These are phyloP conservation scores for Nymphicus hollandicus DNA, from an alignment of 2,113 vertebrate species.

Conservation along the genomic window DNA sequence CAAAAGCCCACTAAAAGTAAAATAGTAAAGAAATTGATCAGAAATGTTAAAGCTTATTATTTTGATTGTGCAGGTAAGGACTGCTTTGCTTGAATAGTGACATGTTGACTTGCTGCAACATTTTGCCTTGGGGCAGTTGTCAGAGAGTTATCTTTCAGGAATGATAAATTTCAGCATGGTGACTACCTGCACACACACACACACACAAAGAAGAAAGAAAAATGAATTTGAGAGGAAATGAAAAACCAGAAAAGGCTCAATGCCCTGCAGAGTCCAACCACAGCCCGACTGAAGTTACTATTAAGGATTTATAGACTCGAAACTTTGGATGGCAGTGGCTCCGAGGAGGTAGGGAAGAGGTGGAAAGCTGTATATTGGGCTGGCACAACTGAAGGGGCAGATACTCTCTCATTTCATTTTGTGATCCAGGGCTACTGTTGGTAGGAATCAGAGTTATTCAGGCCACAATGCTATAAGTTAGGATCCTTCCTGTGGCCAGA, in stretches of 20 bases:
- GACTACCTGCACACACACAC: neutral
- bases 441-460: neutral
- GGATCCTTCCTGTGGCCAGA: neutral
- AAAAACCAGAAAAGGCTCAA: neutral
- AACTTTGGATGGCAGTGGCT: neutral
- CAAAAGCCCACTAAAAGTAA: neutral
- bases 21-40: neutral
- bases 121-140: constrained; percentile 18
- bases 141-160: neutral
- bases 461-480: neutral
- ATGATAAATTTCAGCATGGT: neutral
- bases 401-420: neutral
- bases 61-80: neutral
- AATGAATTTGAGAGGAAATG: neutral
- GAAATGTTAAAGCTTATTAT: neutral
- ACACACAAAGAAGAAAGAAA: neutral
- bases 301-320: neutral
- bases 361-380: neutral
- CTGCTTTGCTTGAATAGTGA: neutral
- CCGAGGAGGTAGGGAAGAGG: neutral
- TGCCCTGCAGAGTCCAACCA: neutral
- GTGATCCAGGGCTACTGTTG: neutral
- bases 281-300: neutral
- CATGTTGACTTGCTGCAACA: neutral
- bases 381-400: neutral